Evolutionary conservation across 2,797 vertebrate genomes (phyloP), one percentile per base, ranked within the genome.

Genomic region (Enteromius anoplus): DNA sequence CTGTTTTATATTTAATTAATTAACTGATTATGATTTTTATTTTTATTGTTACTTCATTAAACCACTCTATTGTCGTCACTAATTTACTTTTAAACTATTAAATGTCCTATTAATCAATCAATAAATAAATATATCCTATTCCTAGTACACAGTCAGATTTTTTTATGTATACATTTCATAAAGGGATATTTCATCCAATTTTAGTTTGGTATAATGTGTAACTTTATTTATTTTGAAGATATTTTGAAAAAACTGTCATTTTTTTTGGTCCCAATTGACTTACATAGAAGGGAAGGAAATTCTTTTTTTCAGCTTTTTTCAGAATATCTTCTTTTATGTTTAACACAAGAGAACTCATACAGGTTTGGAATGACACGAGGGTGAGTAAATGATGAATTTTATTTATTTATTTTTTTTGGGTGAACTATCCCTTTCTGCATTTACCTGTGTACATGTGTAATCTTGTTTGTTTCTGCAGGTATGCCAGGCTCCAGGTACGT

Each of bases 401-500:
- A 26, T 26, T 26, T 26, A 26, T 26, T 26, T 26, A 26, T 26
- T 26, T 26, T 26, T 26, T 26, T 26, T 26, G 26, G 26, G 7
- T 55, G 19, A 55, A 55, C 51, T 55, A n/a, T 55, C 2, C 51
- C 51, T 34, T n/a, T 51, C 17, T 75, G 2, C 4, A 49, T 49
- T 71, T 19, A 71, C 8, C 14, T 2, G 4, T 49, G 42, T 71
- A 49, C 6, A 47, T 66, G 11, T 55, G 37, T 29, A 53, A 8
- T 40, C 14, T 3, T 26, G 2, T n/a, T 12, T 51, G 32, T 70
- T 4, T 81, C 49, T 40, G 42, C 14, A 82, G 84, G 66, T 60
- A 85, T 85, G 84, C 65, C 37, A 5, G 32, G 55, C 17, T 65
- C 79, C 42, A 77, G 65, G 23, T 60, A 89, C 87, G 65, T 85